Evolutionary conservation across 2,113 vertebrate genomes (phyloP).

Genomic region (Eira barbara): DNA sequence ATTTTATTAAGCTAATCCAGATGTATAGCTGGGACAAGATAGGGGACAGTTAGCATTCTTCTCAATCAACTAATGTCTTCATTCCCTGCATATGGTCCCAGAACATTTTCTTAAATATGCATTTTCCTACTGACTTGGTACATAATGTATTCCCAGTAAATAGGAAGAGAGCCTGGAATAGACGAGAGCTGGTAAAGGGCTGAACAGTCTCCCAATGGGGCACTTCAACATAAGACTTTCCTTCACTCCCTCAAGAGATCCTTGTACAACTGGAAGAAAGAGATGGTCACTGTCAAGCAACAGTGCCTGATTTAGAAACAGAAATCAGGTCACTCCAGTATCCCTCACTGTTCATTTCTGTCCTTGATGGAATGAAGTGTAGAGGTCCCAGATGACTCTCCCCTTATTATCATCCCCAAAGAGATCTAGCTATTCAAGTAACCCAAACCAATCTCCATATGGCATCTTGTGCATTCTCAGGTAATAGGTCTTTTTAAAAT

Average conservation of each 20-base stretch:
- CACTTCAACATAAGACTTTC: not conserved
- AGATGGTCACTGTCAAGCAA: not conserved
- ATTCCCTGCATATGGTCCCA: not conserved
- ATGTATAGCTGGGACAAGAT: not conserved
- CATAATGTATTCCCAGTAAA: not conserved
- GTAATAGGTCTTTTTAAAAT: not conserved
- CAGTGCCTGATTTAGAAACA: not conserved
- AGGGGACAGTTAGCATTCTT: not conserved
- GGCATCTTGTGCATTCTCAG: not conserved
- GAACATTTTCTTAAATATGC: not conserved
- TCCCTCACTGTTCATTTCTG: not conserved
- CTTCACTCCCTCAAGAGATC: not conserved
- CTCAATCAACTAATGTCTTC: not conserved
- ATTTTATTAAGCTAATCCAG: not conserved
- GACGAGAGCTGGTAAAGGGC: not conserved
- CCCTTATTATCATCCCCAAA: not conserved
- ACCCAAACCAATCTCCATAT: not conserved
- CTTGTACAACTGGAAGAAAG: not conserved
- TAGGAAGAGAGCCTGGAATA: not conserved
- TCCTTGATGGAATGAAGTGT: not conserved
- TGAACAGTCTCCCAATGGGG: not conserved
- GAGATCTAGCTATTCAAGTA: not conserved
- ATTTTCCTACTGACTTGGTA: not conserved
- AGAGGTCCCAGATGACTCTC: not conserved
- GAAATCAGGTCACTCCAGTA: not conserved